Conservation (phyloP, 1,140 invertebrate species). For the Drosophila kanapiae region DNA sequence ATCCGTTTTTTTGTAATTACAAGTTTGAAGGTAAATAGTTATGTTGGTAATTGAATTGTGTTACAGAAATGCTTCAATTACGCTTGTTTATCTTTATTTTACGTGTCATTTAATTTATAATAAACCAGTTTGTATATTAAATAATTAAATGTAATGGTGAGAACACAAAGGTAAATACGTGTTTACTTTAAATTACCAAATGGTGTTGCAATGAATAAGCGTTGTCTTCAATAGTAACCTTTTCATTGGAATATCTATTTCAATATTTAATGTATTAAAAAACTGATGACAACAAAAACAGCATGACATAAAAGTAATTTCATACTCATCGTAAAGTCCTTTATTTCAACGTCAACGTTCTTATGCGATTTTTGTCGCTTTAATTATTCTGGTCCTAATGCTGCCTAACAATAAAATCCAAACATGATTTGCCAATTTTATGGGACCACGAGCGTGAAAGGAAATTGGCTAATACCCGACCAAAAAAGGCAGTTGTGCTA, state of each 20-base stretch:
- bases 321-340: background rate
- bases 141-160: background rate
- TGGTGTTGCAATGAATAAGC: background rate
- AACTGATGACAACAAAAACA: background rate
- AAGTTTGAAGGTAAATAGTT: background rate
- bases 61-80: background rate
- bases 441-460: slow-evolving; percentile 18
- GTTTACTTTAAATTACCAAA: background rate
- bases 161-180: background rate
- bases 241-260: too few relatives aligned
- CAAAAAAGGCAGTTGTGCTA: background rate
- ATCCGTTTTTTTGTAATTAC: background rate
- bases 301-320: background rate
- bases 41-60: background rate
- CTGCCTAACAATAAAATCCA: slow-evolving; percentile 39
- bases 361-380: background rate
- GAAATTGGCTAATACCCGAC: slow-evolving; percentile 21
- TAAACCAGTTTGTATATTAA: background rate
- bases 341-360: slow-evolving; percentile 4
- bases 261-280: too few relatives aligned
- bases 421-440: slow-evolving; percentile 54
- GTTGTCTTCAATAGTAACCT: too few relatives aligned
- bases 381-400: slow-evolving; percentile 22
- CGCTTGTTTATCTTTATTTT: background rate
- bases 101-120: background rate